Conservation (phyloP, 2,888 invertebrate species). For the Ormyrus thymus region DNA sequence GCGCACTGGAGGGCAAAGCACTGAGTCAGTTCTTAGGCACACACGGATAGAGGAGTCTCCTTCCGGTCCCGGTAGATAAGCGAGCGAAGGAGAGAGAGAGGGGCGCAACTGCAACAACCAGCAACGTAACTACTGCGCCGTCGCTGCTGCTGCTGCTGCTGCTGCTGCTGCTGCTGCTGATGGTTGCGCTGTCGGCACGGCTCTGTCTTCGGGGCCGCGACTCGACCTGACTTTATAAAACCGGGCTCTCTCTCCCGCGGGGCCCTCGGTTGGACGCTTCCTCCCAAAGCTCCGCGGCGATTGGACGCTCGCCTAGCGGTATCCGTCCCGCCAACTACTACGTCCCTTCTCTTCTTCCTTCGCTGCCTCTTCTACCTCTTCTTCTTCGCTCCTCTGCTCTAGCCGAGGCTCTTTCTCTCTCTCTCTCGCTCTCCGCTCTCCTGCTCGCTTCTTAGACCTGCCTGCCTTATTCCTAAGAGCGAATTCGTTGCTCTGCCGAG, state of each 20-base stretch:
- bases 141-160: no score
- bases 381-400: slow-evolving; percentile 33
- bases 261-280: slow-evolving; percentile 64
- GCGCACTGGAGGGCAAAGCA: no score
- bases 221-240: slow-evolving; percentile 73
- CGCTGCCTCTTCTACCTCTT: slow-evolving; percentile 43
- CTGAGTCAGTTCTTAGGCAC: no score
- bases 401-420: slow-evolving; percentile 30
- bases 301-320: slow-evolving; percentile 67
- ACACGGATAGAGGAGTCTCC: no score
- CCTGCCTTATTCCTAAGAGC: not conserved
- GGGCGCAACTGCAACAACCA: no score
- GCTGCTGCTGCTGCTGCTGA: slow-evolving; percentile 60
- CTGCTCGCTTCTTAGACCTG: slow-evolving; percentile 1
- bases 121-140: no score
- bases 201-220: slow-evolving; percentile 73
- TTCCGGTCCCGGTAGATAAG: no score
- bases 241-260: slow-evolving; percentile 61
- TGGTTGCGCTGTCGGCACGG: slow-evolving; percentile 73
- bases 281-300: slow-evolving; percentile 59
- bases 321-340: slow-evolving; percentile 54
- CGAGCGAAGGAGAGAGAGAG: no score
- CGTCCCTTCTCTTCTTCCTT: slow-evolving; percentile 43
- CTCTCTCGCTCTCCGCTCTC: slow-evolving; percentile 32
- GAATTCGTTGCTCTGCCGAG: slow-evolving; percentile 30